Evolutionary conservation across 2,113 vertebrate genomes (phyloP).

Genomic region (Sander vitreus): DNA sequence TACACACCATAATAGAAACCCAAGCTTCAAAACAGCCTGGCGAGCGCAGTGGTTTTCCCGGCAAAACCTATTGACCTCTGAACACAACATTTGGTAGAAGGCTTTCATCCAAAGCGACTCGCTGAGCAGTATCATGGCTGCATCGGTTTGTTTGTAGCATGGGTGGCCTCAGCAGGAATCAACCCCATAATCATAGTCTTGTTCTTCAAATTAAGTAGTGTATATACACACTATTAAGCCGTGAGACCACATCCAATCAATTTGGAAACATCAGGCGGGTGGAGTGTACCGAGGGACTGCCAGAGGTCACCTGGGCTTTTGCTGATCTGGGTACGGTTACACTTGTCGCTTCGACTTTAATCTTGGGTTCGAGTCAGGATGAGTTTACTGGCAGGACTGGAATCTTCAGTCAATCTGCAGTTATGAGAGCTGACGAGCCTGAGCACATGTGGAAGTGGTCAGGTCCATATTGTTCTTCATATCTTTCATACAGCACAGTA

Average conservation of each 20-base stretch:
- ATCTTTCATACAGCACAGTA: slow-evolving; percentile 10
- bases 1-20: slow-evolving; percentile 72
- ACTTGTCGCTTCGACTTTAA: slow-evolving; percentile 39
- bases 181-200: slow-evolving; percentile 70
- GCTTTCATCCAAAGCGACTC: slow-evolving; percentile 66
- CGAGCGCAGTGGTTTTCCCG: slow-evolving; percentile 68
- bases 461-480: slow-evolving; percentile 23
- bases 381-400: slow-evolving; percentile 32
- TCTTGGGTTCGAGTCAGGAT: slow-evolving; percentile 2
- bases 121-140: slow-evolving; percentile 46
- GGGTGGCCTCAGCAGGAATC: slow-evolving; percentile 75
- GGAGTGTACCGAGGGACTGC: slow-evolving; percentile 31
- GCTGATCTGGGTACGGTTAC: slow-evolving; percentile 41
- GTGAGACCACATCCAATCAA: slow-evolving; percentile 62
- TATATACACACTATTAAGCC: slow-evolving; percentile 70
- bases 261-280: slow-evolving; percentile 46
- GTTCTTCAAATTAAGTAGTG: slow-evolving; percentile 67
- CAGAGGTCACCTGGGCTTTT: slow-evolving; percentile 45
- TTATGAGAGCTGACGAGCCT: neutral
- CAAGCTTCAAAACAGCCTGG: slow-evolving; percentile 68
- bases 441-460: slow-evolving; percentile 48
- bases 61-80: slow-evolving; percentile 72
- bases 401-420: slow-evolving; percentile 1
- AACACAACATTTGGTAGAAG: slow-evolving; percentile 61
- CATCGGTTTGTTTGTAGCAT: slow-evolving; percentile 74